phyloP scores from a whole-genome alignment of 2,113 vertebrate species.

The Otocyon megalotis region DNA sequence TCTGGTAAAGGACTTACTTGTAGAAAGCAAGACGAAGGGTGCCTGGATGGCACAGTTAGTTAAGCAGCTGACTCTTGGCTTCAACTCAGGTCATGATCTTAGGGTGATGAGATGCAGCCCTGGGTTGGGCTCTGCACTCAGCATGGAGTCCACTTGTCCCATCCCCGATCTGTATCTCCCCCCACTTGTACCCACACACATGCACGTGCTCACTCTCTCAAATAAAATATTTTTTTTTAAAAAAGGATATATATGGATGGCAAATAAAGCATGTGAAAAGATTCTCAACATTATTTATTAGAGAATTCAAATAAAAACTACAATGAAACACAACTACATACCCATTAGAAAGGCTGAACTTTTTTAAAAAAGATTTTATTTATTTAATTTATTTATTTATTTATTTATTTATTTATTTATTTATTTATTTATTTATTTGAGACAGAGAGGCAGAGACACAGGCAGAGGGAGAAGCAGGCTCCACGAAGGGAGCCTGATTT shows the following conservation, averaged over 20 bases:
- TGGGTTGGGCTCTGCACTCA: not conserved
- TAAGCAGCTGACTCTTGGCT: not conserved
- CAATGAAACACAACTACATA: not conserved
- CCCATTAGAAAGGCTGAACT: not conserved
- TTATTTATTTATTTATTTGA: too few species aligned
- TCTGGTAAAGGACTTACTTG: not conserved
- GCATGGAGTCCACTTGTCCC: not conserved
- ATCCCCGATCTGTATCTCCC: not conserved
- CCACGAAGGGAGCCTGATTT: too few species aligned
- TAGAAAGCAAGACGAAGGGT: not conserved
- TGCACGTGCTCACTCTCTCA: not conserved
- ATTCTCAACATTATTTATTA: not conserved
- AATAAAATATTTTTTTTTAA: too few species aligned
- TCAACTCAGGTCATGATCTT: not conserved
- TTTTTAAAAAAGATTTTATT: too few species aligned
- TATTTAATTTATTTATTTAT: too few species aligned
- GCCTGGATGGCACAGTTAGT: not conserved
- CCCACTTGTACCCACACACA: not conserved
- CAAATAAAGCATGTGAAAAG: not conserved
- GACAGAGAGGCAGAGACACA: too few species aligned
- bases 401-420: too few species aligned
- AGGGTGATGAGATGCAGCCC: not conserved
- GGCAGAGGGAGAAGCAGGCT: too few species aligned
- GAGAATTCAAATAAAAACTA: not conserved
- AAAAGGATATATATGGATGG: not conserved